Evolutionary conservation across 2,797 vertebrate species (phyloP), one percentile per base, ranked within the genome.

Genomic region (Spatula versicolor): DNA sequence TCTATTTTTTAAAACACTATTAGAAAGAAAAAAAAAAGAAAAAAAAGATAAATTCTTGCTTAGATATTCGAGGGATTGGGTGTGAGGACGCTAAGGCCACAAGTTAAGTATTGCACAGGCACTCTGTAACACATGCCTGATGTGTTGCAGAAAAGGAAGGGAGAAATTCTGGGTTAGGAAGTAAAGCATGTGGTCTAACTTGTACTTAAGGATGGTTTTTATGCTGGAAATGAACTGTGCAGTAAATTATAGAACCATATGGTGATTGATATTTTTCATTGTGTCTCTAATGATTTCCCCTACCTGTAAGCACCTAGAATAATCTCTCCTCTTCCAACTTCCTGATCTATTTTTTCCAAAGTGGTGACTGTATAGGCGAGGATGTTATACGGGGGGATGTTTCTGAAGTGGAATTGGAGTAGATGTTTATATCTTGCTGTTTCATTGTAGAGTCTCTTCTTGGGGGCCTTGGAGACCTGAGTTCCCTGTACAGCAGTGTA

Each of bases 401-500:
- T 80, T 83, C 75, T 41, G 56, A 35, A 79, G 8, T 2, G 7
- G 45, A 55, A 9, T 7, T 35, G 54, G 9, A 59, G 46, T 33
- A 30, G 69, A 13, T 4, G 7, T 30, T 74, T 28, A 50, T 19
- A 13, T 50, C 35, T 48, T 39, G 21, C 92, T 87, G 1, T 96
- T 88, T 94, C 86, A 68, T 88, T 62, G 50, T 94, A 95, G 98
- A 96, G 30, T 84, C 98, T 33, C 96, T 98, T 13, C 97, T 98
- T 2, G 92, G 97, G 1, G 88, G 93, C 64, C 96, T 94, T 0
- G 94, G 95, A 31, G 92, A 93, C 4, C 97, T 99, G 16, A 97
- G 98, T 56, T 96, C 97, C 16, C 76, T 97, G 55, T 97, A 94
- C 4, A 59, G 92, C 83, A 90, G 18, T 9, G 13, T 98, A 1